phyloP scores from a whole-genome alignment of 2,113 vertebrate species.

The Python bivittatus region DNA sequence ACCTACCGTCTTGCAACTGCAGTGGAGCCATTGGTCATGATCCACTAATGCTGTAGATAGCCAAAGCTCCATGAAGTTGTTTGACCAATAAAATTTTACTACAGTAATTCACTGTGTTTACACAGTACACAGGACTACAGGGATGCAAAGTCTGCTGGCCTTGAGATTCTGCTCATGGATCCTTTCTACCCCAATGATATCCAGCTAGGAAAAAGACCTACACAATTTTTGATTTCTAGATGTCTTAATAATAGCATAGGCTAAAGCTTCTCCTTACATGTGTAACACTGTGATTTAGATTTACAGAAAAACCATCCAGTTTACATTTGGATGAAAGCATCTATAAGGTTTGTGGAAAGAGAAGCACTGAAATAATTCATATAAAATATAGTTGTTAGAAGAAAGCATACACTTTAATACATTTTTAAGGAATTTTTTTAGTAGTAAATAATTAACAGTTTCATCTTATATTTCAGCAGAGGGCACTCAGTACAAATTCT shows the following conservation, averaged over 20 bases:
- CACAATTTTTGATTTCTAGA: background rate
- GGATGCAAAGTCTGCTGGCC: background rate
- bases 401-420: background rate
- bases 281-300: background rate
- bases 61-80: background rate
- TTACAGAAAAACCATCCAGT: background rate
- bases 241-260: background rate
- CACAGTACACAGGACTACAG: background rate
- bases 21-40: background rate
- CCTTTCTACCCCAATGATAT: background rate
- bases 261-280: background rate
- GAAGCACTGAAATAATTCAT: background rate
- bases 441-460: slow-evolving; percentile 68
- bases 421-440: slow-evolving; percentile 41
- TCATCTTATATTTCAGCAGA: slow-evolving; percentile 71
- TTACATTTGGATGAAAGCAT: background rate
- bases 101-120: background rate
- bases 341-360: background rate
- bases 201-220: background rate
- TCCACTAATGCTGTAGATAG: background rate
- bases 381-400: background rate
- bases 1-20: background rate
- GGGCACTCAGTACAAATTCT: slow-evolving; percentile 70
- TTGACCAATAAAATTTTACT: background rate
- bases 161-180: background rate